Percentiles rank a stretch among this genome's conserved stretches.
Conservation (phyloP, 2,888 invertebrate genomes). For the Galerucella calmariensis region DNA sequence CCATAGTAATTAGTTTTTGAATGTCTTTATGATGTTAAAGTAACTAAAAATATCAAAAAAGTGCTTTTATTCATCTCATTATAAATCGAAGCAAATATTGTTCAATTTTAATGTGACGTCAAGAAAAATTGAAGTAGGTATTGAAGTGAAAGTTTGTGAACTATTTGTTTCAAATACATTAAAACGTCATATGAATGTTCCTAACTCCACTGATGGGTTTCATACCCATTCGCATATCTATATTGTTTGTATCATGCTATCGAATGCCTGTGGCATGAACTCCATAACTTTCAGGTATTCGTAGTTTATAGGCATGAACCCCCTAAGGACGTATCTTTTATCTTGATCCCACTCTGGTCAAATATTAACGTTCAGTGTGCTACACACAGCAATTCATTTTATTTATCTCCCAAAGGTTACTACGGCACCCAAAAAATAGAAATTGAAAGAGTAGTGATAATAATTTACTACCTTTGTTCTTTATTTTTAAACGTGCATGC, state of each 20-base stretch:
- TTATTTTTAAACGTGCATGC: not conserved
- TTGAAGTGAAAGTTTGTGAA: no score
- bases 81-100: no score
- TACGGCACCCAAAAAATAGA: conserved; percentile 18
- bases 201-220: not conserved
- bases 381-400: conserved; percentile 23
- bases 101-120: no score
- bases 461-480: conserved; percentile 23
- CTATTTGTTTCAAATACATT: not conserved
- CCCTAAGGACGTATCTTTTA: conserved; percentile 36
- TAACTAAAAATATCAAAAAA: no score
- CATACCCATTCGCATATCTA: not conserved
- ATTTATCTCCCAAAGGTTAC: conserved; percentile 28
- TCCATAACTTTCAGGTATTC: conserved; percentile 10
- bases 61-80: no score
- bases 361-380: conserved; percentile 35
- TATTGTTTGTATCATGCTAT: not conserved
- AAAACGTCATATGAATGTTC: not conserved
- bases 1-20: no score
- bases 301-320: conserved; percentile 18
- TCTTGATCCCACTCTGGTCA: conserved; percentile 37
- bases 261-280: not conserved
- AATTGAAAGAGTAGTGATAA: conserved; percentile 27
- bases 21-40: no score
- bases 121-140: no score